Evolutionary conservation across 2,888 invertebrate species (phyloP).

Genomic region (Alitta virens): DNA sequence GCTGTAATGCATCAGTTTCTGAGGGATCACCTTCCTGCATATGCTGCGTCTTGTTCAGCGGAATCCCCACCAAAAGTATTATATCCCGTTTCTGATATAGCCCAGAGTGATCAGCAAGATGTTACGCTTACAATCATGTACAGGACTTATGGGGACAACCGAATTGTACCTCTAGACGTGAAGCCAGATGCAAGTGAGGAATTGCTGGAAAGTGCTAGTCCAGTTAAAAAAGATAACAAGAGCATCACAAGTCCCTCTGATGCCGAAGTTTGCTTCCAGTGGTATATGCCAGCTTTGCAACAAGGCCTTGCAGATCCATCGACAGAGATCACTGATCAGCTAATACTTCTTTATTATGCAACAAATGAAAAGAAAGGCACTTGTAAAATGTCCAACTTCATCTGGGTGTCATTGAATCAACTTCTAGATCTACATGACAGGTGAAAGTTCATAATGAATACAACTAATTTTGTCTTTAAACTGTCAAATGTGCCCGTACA

Average conservation of each 20-base stretch:
- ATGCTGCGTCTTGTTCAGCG: constrained; percentile 43
- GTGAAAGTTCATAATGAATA: too few relatives aligned
- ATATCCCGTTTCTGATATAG: constrained; percentile 21
- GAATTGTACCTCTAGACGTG: background rate
- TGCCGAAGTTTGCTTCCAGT: constrained; percentile 46
- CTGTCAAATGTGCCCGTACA: background rate
- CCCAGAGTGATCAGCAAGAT: constrained; percentile 29
- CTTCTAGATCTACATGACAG: constrained; percentile 23
- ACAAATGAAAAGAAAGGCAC: constrained; percentile 31
- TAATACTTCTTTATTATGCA: constrained; percentile 41
- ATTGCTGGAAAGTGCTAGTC: constrained; percentile 20
- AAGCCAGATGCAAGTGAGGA: background rate
- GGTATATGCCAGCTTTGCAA: constrained; percentile 31
- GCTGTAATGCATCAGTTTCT: constrained; percentile 45
- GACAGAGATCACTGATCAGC: constrained; percentile 26
- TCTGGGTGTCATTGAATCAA: constrained; percentile 41
- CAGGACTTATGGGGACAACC: constrained; percentile 14
- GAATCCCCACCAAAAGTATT: constrained; percentile 45
- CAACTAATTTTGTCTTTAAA: too few relatives aligned
- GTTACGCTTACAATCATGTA: constrained; percentile 4
- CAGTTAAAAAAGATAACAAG: constrained; percentile 34
- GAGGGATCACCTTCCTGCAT: constrained; percentile 36
- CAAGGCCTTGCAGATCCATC: constrained; percentile 4
- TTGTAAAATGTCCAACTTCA: constrained; percentile 26
- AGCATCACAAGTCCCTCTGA: constrained; percentile 33